These are phyloP conservation scores for Drosophila neotestacea DNA, from an alignment of 2,888 invertebrate genomes.

Conservation along the genomic window DNA sequence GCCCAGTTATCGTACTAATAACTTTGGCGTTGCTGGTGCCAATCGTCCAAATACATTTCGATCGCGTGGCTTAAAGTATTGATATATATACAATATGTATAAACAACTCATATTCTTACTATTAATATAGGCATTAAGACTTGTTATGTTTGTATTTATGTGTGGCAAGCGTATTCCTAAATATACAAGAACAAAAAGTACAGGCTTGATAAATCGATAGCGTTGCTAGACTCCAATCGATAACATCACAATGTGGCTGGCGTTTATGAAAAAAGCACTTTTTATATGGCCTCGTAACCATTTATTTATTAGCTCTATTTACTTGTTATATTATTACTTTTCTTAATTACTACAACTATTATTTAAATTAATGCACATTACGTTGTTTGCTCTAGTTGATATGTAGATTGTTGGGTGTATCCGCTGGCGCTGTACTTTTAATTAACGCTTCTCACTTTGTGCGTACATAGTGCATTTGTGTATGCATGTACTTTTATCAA, in stretches of 20 bases:
- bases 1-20: slow-evolving; percentile 62
- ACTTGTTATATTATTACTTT: not conserved
- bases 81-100: slow-evolving; percentile 27
- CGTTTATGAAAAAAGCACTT: slow-evolving; percentile 22
- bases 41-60: slow-evolving; percentile 74
- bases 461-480: slow-evolving; percentile 44
- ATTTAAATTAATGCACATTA: slow-evolving; percentile 13
- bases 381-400: slow-evolving; percentile 12
- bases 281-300: slow-evolving; percentile 20
- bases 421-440: slow-evolving; percentile 45
- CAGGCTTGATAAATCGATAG: slow-evolving; percentile 57
- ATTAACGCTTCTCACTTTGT: slow-evolving; percentile 36
- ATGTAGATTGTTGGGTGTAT: slow-evolving; percentile 16
- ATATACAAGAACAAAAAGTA: slow-evolving; percentile 42
- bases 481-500: slow-evolving; percentile 55
- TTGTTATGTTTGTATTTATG: slow-evolving; percentile 38
- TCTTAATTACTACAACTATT: not conserved
- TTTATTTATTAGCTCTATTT: slow-evolving; percentile 16
- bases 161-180: slow-evolving; percentile 59
- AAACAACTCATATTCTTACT: slow-evolving; percentile 32
- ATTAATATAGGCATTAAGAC: slow-evolving; percentile 34
- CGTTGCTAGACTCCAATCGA: slow-evolving; percentile 26
- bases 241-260: not conserved
- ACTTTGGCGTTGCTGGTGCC: slow-evolving; percentile 50
- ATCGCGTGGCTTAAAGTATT: slow-evolving; percentile 84